Evolutionary conservation across 2,888 invertebrate genomes (phyloP).

Genomic region (Zygogramma bicolorata): DNA sequence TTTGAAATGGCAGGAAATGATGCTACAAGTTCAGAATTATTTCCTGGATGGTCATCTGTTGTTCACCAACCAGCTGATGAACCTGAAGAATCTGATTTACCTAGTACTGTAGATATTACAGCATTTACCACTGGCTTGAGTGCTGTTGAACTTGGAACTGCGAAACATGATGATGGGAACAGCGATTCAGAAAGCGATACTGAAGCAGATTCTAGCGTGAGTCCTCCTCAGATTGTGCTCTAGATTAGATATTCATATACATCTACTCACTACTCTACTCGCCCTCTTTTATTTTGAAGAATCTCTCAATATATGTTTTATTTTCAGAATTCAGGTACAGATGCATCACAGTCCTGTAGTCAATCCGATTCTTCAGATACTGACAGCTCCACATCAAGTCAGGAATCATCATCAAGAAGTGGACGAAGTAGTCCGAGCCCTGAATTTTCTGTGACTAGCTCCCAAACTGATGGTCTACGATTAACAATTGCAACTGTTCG

Average conservation of each 20-base stretch:
- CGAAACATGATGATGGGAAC: constrained; percentile 52
- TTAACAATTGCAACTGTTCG: constrained; percentile 74
- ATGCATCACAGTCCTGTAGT: constrained; percentile 65
- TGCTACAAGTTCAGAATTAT: constrained; percentile 64
- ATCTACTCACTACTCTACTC: no score
- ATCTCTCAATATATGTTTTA: not conserved
- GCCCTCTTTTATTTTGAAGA: no score
- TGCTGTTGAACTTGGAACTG: constrained; percentile 57
- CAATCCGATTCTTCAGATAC: constrained; percentile 65
- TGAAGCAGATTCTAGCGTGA: constrained; percentile 69
- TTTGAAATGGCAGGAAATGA: constrained; percentile 65
- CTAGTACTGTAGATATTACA: constrained; percentile 77
- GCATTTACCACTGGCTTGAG: constrained; percentile 71
- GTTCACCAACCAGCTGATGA: constrained; percentile 73
- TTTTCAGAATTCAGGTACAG: constrained; percentile 67
- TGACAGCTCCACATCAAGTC: constrained; percentile 62
- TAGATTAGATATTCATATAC: not conserved
- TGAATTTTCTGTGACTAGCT: constrained; percentile 74
- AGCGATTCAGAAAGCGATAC: constrained; percentile 73
- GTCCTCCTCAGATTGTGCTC: constrained; percentile 23
- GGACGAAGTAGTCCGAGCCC: constrained; percentile 56
- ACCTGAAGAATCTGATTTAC: constrained; percentile 73
- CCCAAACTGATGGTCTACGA: constrained; percentile 72
- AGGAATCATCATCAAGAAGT: constrained; percentile 62
- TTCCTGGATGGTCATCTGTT: constrained; percentile 70